Conservation (phyloP, 2,113 vertebrate genomes). For the Chinchilla lanigera region DNA sequence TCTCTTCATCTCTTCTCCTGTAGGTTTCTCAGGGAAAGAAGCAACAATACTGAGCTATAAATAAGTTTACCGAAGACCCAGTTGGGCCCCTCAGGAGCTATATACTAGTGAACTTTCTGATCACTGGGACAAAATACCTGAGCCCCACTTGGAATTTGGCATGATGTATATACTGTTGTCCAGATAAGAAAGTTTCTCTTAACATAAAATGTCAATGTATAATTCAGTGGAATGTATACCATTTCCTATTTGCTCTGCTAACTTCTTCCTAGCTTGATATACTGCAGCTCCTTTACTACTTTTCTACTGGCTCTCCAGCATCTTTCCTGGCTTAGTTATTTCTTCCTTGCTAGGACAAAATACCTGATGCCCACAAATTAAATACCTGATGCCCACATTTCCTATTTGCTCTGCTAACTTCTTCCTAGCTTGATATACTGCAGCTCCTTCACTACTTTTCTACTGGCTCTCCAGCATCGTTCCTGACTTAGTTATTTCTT, state of each 20-base stretch:
- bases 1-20: neutral
- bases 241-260: neutral
- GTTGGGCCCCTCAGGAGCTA: neutral
- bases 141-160: neutral
- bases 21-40: neutral
- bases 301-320: neutral
- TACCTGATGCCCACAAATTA: neutral
- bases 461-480: neutral
- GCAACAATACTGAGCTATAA: neutral
- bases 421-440: neutral
- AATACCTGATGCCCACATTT: too few species aligned
- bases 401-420: neutral
- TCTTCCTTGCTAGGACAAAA: neutral
- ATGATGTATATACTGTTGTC: neutral
- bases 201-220: neutral
- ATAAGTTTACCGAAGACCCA: neutral
- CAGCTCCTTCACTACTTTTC: constrained; percentile 15
- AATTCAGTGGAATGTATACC: neutral
- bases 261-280: neutral
- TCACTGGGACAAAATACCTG: neutral
- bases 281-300: neutral
- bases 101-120: neutral
- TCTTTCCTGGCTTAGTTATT: neutral
- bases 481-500: too few species aligned
- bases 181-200: neutral